Conservation (phyloP, 2,113 vertebrate genomes). For the Cyanistes caeruleus region DNA sequence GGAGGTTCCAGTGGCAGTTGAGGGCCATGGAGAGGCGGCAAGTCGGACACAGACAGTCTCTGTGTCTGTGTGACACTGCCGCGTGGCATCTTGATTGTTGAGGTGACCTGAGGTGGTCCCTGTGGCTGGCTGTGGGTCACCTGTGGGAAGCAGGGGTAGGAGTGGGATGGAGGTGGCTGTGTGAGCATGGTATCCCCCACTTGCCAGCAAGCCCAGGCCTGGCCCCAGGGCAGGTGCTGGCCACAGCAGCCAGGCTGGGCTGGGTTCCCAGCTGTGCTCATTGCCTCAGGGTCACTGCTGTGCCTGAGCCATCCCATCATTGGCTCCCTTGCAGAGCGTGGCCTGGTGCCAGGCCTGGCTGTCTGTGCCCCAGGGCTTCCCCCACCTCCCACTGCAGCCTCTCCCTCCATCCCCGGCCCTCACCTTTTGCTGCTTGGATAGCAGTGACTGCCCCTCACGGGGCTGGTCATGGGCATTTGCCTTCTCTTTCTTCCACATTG, state of each 20-base stretch:
- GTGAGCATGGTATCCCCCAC: fast-evolving
- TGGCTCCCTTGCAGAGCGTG: neutral
- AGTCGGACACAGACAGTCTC: neutral
- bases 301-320: neutral
- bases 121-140: neutral
- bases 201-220: fast-evolving
- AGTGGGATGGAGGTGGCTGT: fast-evolving
- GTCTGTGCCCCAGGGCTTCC: neutral
- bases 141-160: neutral
- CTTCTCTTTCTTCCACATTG: fast-evolving
- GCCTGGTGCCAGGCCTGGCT: neutral
- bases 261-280: neutral
- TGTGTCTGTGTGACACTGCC: neutral
- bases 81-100: neutral
- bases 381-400: neutral
- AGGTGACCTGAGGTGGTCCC: fast-evolving
- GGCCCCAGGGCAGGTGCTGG: no score
- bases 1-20: no score
- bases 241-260: neutral
- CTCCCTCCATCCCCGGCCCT: neutral
- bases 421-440: neutral
- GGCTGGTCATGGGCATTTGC: fast-evolving
- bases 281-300: neutral
- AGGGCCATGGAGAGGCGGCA: no score
- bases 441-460: neutral